Evolutionary conservation across 2,113 vertebrate genomes (phyloP), one percentile per base, ranked within the genome.

Genomic region (Cercopithecus mona): DNA sequence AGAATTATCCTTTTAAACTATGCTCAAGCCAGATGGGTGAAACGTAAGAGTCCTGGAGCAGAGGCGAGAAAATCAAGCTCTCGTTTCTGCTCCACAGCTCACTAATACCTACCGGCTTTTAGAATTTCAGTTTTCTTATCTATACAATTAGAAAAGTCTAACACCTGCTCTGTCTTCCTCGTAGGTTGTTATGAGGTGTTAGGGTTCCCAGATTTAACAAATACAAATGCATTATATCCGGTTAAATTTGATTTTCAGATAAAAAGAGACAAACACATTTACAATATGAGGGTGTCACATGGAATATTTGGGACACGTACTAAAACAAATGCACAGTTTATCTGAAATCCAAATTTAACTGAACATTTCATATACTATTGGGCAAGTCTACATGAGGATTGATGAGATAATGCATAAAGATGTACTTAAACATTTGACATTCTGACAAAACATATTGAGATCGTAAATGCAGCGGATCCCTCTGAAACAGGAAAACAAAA

Each of bases 171-270:
- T 82, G 2, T 45, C 79, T 83, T 68, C n/a, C 23, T 79, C 23
- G 23, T 4, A 93, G 52, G 22, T 72, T 76, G 9, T 73, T 73
- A 48, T 9, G 48, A 83, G 12, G 35, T 55, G 38, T 16, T 50
- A 83, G 35, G 1, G 8, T 73, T 75, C 45, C 1, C 43, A 66
- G 30, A 68, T 86, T 72, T 93, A 96, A 30, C 66, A 96, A 89
- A 78, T 82, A 93, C 91, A 91, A 79, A 87, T 45, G 40, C 2
- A 61, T 8, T 2, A 38, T 75, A 2, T 30, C 4, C 27, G 45
- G 32, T 35, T 90, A 82, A 72, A 87, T 93, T 93, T 79, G 43
- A 59, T 90, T 90, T 96, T 90, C 45, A 88, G 23, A 66, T 50
- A 35, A 87, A 88, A 95, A 45, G 5, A n/a, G 61, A n/a, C 14